phyloP scores from a whole-genome alignment of 2,888 invertebrate species.

The Drosophila rubida region DNA sequence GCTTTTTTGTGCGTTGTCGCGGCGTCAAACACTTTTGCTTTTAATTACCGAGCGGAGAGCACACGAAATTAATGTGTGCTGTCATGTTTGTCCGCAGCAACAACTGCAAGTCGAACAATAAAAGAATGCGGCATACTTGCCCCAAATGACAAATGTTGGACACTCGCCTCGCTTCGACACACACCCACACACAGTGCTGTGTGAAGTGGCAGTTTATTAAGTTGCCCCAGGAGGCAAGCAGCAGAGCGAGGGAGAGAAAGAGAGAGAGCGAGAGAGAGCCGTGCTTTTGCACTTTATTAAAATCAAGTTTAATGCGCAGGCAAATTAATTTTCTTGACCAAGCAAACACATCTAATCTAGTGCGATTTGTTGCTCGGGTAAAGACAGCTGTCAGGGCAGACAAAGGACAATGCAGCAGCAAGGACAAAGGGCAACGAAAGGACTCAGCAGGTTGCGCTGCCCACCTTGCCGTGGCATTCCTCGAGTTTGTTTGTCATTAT shows the following conservation, averaged over 20 bases:
- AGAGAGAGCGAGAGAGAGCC: neutral
- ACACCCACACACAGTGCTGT: slow-evolving; percentile 21
- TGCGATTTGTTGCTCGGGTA: slow-evolving; percentile 1
- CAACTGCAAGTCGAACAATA: slow-evolving; percentile 2
- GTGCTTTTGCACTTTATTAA: slow-evolving; percentile 71
- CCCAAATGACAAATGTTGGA: slow-evolving; percentile 74
- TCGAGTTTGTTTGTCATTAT: slow-evolving; percentile 45
- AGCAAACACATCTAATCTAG: slow-evolving; percentile 70
- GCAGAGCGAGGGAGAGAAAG: too few species aligned
- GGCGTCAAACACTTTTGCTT: slow-evolving; percentile 77
- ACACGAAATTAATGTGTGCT: slow-evolving; percentile 74
- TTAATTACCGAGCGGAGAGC: slow-evolving; percentile 68
- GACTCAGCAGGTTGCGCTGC: neutral
- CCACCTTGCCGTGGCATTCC: slow-evolving; percentile 6
- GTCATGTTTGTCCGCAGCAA: slow-evolving; percentile 70
- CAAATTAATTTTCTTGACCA: slow-evolving; percentile 73
- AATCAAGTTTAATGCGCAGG: slow-evolving; percentile 71
- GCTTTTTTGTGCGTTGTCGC: slow-evolving; percentile 31
- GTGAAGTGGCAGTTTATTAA: slow-evolving; percentile 67
- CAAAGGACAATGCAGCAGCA: neutral
- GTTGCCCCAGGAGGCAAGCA: slow-evolving; percentile 31
- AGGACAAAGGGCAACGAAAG: neutral
- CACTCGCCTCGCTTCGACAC: slow-evolving; percentile 34
- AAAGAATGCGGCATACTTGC: slow-evolving; percentile 59
- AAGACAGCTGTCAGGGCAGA: slow-evolving; percentile 63